Base-by-base conservation (phyloP, 2,797 vertebrate genomes). In the Pyrocephalus nanus region DNA sequence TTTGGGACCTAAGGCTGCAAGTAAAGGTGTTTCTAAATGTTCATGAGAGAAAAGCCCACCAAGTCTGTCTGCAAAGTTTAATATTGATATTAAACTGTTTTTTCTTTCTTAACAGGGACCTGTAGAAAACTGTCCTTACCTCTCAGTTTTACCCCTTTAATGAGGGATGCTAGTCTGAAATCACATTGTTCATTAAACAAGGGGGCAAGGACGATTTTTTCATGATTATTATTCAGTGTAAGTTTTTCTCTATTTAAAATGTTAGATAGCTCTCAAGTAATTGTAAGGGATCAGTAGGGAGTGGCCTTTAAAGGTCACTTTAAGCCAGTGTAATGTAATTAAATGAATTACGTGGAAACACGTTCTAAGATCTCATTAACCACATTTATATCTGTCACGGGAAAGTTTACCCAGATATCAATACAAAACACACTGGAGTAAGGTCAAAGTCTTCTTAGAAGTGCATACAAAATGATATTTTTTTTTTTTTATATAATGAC, bases 301-400 rank as follows among this genome's bases (percentile, higher is more conserved):
- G 57, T 18, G 36, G 40, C 72, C 57, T 89, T 94, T 93, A 95
- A 97, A 97, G 91, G 91, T 92, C 93, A 79, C 22, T 67, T 85
- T 87, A 80, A 92, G 36, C 6, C 32, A 26, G 12, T 13, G 30
- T 36, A 91, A 77, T 57, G 27, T 74, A 80, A 92, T 95, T 89
- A 91, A 94, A 73, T 9, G 0, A 82, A 85, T 65, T 64, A 42
- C 53, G 71, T 53, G 36, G 75, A 89, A 91, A 65, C 65, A 51
- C 15, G 48, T 48, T 93, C 86, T 82, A 77, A 87, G 85, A 87
- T 77, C 57, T 95, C 75, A 72, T 93, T 95, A 82, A 67, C 38
- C 4, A 32, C 88, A 95, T 94, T 91, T 92, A 51, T 96, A 82
- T 72, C 47, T 95, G 75, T 62, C 84, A 88, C 53, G 83, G n/a